Conservation (phyloP, 2,113 vertebrate genomes). For the Tringa solitaria region DNA sequence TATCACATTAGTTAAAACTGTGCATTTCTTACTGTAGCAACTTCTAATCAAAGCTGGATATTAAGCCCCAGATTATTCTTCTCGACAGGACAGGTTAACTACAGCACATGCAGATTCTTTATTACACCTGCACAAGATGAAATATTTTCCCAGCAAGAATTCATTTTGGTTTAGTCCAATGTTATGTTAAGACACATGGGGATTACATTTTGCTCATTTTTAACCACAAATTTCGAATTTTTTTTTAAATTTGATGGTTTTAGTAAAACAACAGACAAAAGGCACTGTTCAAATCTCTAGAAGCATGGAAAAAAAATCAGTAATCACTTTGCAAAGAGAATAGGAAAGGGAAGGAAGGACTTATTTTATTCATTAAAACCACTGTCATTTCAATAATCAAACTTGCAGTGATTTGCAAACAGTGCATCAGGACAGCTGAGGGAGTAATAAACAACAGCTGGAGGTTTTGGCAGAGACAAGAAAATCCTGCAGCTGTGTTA, state of each 20-base stretch:
- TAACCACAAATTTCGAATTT: background rate
- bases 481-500: background rate
- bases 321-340: background rate
- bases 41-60: background rate
- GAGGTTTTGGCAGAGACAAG: background rate
- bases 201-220: background rate
- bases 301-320: background rate
- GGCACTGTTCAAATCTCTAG: background rate
- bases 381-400: background rate
- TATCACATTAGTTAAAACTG: background rate
- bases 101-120: background rate
- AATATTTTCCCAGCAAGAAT: background rate
- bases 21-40: background rate
- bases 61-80: background rate
- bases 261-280: background rate
- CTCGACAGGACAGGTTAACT: background rate
- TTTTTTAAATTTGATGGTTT: background rate
- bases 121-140: background rate
- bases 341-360: background rate
- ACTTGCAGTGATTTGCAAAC: background rate
- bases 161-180: background rate
- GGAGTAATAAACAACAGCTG: background rate
- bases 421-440: background rate
- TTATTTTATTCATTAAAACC: background rate
- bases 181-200: background rate